phyloP scores from a whole-genome alignment of 2,797 vertebrate genomes.

The Amniataba percoides region DNA sequence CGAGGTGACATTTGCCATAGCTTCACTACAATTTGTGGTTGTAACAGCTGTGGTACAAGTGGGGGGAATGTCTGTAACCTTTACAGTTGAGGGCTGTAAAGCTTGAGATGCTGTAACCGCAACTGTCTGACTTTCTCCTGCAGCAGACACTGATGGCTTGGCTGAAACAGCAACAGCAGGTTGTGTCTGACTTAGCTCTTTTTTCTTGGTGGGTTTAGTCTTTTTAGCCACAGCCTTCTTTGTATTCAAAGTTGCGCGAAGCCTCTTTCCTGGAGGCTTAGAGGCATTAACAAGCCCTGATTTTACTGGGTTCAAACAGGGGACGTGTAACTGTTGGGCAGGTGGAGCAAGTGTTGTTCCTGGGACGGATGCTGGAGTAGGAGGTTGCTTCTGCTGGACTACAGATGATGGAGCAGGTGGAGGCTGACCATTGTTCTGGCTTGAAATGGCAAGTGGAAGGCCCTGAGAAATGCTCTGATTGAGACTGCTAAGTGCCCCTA shows the following conservation, averaged over 20 bases:
- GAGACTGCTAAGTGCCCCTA: conserved; percentile 96
- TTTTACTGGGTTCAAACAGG: conserved; percentile 62
- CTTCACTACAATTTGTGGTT: conserved; percentile 37
- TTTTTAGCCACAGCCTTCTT: conserved; percentile 88
- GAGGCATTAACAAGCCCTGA: conserved; percentile 62
- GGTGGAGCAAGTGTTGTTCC: conserved; percentile 70
- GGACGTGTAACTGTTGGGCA: conserved; percentile 65
- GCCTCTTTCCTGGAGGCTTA: conserved; percentile 77
- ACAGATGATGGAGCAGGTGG: conserved; percentile 81
- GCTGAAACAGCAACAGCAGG: conserved; percentile 50
- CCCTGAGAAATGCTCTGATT: conserved; percentile 97
- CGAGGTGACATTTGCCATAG: conserved; percentile 38
- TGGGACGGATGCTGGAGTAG: conserved; percentile 60
- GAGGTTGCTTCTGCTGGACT: conserved; percentile 78
- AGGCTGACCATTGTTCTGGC: conserved; percentile 87
- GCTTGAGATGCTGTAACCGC: conserved; percentile 51
- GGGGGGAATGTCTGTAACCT: conserved; percentile 47
- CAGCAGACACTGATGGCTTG: conserved; percentile 43
- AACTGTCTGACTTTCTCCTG: conserved; percentile 54
- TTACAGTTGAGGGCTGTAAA: conserved; percentile 47
- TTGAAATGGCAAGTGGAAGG: conserved; percentile 83
- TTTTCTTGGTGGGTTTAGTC: conserved; percentile 84
- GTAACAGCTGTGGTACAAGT: conserved; percentile 53
- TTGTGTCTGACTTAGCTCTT: conserved; percentile 61
- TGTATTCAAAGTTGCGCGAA: conserved; percentile 72